These are phyloP conservation scores for Megamerina dolium DNA, from an alignment of 2,888 invertebrate species.

Conservation along the genomic window DNA sequence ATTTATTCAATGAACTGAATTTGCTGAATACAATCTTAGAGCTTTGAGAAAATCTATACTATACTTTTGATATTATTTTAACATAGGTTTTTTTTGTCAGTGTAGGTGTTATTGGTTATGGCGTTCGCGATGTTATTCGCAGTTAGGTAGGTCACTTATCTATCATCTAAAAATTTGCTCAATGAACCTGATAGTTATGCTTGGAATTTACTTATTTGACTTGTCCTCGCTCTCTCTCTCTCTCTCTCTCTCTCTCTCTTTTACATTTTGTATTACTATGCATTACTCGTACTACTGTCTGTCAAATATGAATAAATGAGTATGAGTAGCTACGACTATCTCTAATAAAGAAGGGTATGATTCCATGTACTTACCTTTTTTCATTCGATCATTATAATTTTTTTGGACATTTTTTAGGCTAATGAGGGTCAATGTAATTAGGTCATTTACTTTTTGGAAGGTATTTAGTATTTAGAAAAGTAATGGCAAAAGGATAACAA, in stretches of 20 bases:
- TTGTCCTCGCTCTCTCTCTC: constrained; percentile 7
- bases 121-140: no score
- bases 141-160: constrained; percentile 13
- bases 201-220: constrained; percentile 15
- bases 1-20: constrained; percentile 19
- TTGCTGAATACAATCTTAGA: no score
- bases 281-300: neutral
- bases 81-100: no score
- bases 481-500: neutral
- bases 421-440: constrained; percentile 17
- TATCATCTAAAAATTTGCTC: constrained; percentile 18
- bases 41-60: no score
- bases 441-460: constrained; percentile 3
- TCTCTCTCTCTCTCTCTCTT: neutral
- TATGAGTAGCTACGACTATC: neutral
- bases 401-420: constrained; percentile 9
- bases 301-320: neutral
- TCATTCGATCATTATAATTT: no score
- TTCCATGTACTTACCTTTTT: neutral
- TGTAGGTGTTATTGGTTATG: no score
- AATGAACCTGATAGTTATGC: constrained; percentile 17
- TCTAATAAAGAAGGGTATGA: neutral
- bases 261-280: neutral
- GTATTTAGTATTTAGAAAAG: neutral
- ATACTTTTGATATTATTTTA: no score